Base-by-base conservation (phyloP, 2,888 invertebrate genomes). In the Hirtodrosophila confusa region DNA sequence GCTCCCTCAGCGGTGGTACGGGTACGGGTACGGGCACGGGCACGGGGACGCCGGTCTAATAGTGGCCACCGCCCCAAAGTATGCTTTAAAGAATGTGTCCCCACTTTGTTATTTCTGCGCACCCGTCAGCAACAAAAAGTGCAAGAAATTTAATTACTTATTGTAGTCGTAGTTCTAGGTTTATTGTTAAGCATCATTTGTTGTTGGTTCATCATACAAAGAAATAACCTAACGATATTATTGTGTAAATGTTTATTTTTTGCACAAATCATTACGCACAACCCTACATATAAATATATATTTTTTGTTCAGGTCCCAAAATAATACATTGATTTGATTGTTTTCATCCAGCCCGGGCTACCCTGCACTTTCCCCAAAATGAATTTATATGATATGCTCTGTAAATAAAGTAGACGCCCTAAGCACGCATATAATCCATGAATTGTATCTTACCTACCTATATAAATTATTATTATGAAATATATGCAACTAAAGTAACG, bases 21-120 rank as follows among this genome's bases (percentile, higher is more conserved):
- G n/a, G n/a, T n/a, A n/a, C n/a, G n/a, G 55, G 49, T 23, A 43
- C 57, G 29, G 1, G 17, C 17, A 17, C 17, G 17, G 78, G 65
- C n/a, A 70, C 73, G 4, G 71, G 71, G 9, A 84, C 82, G 12
- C 50, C 79, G 8, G 88, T 88, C 36, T 87, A 31, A 82, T 49
- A 23, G 70, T 9, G 41, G 49, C 12, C 5, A 23, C 24, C 51
- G 58, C 60, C 68, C 33, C 35, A 64, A 67, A 64, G 64, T 63
- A 70, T 75, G 88, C 83, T 76, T 83, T 74, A 72, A 73, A 45
- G 47, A 54, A 55, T 27, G 45, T 51, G 24, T 37, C 17, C 11
- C 60, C 68, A 83, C 61, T 65, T 80, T 86, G 86, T 80, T 86
- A 86, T 80, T 83, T 80, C 80, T 76, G 47, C 50, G 77, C 79